Base-by-base conservation (phyloP, 2,888 invertebrate species). In the Icerya purchasi region DNA sequence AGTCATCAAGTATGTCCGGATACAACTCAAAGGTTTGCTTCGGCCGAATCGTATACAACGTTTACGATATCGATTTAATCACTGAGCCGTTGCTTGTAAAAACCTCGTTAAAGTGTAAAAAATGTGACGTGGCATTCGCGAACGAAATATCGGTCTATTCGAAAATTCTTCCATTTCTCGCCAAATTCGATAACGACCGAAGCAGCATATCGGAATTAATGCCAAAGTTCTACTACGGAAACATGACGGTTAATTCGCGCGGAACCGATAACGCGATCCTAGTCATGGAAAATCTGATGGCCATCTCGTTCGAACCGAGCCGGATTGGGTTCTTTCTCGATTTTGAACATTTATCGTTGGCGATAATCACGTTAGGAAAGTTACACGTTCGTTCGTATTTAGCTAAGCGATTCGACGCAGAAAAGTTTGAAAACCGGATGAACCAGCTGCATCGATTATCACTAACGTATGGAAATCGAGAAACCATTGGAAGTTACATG, bases 331-430 rank as follows among this genome's bases (percentile, higher is more conserved):
- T 54, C 5, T 49, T 56, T 49, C 50, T 36, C 49, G 56, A 56
- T 49, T 22, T n/a, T 56, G 18, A 22, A 22, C 56, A 56, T 56
- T 10, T 56, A 2, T 49, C 50, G 49, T 18, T 56, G 1, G 56
- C 49, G 25, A 57, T 57, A 50, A 49, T 50, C 25, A 20, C 36
- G 18, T 23, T 51, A 24, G 53, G 24, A 51, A 57, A 25, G 24
- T 53, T 57, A 51, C 57, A 57, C 24, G 53, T 22, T 1, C 22
- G n/a, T 25, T 57, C 57, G 23, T 57, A 57, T 23, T 24, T 22
- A n/a, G 56, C 56, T 19, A 56, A 56, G 49, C 2, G 3, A 2
- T 8, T 3, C 3, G 10, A 25, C 1, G 50, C 50, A 10, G 14
- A 58, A 3, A 5, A 20, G 14, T 58, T 54, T 20, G 2, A 54